Conservation (phyloP, 2,888 invertebrate species). For the Pristionchus fissidentatus region DNA sequence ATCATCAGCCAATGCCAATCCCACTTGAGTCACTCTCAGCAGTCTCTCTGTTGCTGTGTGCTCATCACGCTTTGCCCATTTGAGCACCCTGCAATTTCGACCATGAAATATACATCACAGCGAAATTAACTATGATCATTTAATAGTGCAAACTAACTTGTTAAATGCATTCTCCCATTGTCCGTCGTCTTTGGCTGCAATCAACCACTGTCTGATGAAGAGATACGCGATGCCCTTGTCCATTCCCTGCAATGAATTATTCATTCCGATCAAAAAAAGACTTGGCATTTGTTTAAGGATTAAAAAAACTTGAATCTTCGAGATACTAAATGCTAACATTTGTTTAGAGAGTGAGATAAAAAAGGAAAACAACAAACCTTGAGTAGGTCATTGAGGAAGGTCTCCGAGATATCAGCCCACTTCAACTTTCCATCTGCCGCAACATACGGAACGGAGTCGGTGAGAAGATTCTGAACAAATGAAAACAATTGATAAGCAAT, state of each 20-base stretch:
- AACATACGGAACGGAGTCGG: constrained; percentile 42
- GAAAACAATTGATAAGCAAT: neutral
- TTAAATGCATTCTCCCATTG: constrained; percentile 34
- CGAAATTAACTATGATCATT: neutral
- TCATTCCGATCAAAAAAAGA: neutral
- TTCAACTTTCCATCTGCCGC: constrained; percentile 24
- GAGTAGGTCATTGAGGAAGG: constrained; percentile 39
- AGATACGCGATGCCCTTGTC: constrained; percentile 43
- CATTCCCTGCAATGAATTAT: constrained; percentile 25
- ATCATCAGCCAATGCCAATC: constrained; percentile 23
- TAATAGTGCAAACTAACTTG: neutral
- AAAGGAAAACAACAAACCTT: constrained; percentile 3
- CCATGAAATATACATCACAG: neutral
- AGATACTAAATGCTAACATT: too few species aligned
- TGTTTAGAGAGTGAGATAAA: too few species aligned
- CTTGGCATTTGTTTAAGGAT: neutral
- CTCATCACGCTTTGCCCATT: constrained; percentile 41
- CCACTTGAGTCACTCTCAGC: constrained; percentile 8
- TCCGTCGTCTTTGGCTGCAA: constrained; percentile 44
- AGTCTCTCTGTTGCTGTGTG: constrained; percentile 34
- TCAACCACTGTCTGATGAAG: constrained; percentile 36
- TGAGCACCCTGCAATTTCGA: constrained; percentile 17
- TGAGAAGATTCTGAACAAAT: constrained; percentile 40
- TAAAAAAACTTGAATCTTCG: neutral
- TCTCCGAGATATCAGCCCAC: constrained; percentile 33